A percentile compares a stretch with the other conserved stretches of the same genome.
phyloP scores from a whole-genome alignment of 2,797 vertebrate genomes.

The Paramormyrops hopkinsi region DNA sequence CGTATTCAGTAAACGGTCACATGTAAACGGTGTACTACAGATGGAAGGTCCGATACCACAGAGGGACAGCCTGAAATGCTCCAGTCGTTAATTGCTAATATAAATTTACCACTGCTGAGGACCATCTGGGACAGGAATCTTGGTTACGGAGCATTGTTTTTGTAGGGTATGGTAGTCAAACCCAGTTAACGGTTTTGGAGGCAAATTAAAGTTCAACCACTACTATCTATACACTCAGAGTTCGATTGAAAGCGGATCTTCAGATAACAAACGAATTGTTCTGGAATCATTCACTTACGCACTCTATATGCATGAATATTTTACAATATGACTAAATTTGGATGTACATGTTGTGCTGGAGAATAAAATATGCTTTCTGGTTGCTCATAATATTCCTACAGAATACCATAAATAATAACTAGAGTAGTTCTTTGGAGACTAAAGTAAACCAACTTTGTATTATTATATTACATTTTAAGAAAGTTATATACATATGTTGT shows the following conservation, averaged over 20 bases:
- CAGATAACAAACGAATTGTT: not conserved
- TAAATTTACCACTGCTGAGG: not conserved
- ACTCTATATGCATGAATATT: not conserved
- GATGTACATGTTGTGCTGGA: not conserved
- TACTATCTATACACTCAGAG: not conserved
- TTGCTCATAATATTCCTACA: not conserved
- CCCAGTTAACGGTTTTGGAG: not conserved
- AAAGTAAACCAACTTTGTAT: not conserved
- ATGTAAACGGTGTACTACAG: not conserved
- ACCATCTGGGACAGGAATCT: not conserved
- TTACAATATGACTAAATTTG: not conserved
- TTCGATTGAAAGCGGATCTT: not conserved
- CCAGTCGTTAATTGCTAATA: not conserved
- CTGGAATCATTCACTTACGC: not conserved
- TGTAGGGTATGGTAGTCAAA: not conserved
- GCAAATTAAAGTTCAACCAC: not conserved
- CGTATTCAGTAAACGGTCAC: too few species aligned
- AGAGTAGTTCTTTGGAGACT: not conserved
- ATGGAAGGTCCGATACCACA: not conserved
- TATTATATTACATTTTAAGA: not conserved
- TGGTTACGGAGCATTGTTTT: not conserved
- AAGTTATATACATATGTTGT: not conserved
- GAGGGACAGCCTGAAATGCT: not conserved
- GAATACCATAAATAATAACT: not conserved
- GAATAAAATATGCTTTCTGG: not conserved